Evolutionary conservation across 2,888 invertebrate species (phyloP), one percentile per base, ranked within the genome.

Genomic region (Linnaemya tessellans): DNA sequence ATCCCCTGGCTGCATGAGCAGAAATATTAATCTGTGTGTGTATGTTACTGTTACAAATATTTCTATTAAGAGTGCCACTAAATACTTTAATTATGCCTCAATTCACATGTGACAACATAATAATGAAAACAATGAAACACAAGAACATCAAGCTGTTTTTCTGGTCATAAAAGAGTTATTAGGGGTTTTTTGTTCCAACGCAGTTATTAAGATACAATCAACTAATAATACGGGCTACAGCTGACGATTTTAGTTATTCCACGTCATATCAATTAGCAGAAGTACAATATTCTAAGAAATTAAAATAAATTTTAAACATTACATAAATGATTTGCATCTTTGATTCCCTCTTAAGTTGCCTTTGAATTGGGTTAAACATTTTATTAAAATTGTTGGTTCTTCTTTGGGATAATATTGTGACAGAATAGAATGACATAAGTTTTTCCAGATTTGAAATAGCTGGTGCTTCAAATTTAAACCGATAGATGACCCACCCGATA

Each of bases 61-160:
- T 46, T 64, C 15, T 41, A 22, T 25, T 22, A 22, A 77, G 43
- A 71, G 41, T 74, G 73, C 58, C 51, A 70, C 78, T 78, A 81
- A 84, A 84, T 81, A 81, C 78, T 84, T 84, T 84, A 80, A 78
- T 81, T 56, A 82, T 65, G 74, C 73, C 73, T 78, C 73, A 70
- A 25, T 78, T 74, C 68, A 81, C 62, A 85, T 85, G 81, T 85
- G 82, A 85, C 79, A 82, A 79, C 84, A 84, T 74, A 78, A 84
- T 81, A 79, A 74, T 20, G 18, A 64, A 25, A 74, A 84, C 75
- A 46, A 30, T 35, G 41, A 20, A 35, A 38, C 20, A 43, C 49
- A 51, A 51, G 38, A 65, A 65, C 38, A 67, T 67, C 65, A 58
- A 65, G 56, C 65, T 74, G 74, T 60, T 80, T 74, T 74, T 68